phyloP scores from a whole-genome alignment of 2,113 vertebrate genomes.

The Tringa solitaria region DNA sequence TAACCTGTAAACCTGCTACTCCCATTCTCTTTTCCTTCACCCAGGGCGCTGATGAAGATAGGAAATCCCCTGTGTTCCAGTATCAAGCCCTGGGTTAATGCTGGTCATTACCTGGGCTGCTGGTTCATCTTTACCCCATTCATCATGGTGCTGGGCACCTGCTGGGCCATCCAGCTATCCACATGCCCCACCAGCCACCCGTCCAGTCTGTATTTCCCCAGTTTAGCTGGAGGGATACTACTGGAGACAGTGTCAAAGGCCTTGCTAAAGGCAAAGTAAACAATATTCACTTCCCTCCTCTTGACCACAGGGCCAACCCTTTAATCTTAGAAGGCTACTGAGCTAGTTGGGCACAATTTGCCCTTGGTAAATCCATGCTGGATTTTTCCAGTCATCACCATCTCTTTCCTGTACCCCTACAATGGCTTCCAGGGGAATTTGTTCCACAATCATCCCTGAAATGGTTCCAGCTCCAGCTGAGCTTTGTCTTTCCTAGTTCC shows the following conservation, averaged over 20 bases:
- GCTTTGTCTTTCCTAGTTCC: background rate
- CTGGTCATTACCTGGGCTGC: background rate
- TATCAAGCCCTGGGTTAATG: background rate
- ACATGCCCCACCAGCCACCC: background rate
- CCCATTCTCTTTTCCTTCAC: background rate
- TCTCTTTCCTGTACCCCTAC: background rate
- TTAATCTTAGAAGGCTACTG: background rate
- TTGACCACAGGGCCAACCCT: background rate
- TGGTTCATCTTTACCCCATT: background rate
- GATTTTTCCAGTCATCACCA: background rate
- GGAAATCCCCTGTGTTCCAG: background rate
- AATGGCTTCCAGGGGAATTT: background rate
- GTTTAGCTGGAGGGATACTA: background rate
- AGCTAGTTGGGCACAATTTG: background rate
- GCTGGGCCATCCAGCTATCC: background rate
- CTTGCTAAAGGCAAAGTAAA: background rate
- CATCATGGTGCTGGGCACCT: accelerated
- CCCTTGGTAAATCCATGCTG: background rate
- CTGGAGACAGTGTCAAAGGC: background rate
- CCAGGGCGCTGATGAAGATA: background rate
- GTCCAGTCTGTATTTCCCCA: background rate
- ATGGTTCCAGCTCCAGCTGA: background rate
- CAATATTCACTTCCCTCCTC: background rate
- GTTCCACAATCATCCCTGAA: background rate
- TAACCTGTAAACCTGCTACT: background rate